These are phyloP conservation scores for Microchrysa polita DNA, from an alignment of 2,888 invertebrate species.

Conservation along the genomic window DNA sequence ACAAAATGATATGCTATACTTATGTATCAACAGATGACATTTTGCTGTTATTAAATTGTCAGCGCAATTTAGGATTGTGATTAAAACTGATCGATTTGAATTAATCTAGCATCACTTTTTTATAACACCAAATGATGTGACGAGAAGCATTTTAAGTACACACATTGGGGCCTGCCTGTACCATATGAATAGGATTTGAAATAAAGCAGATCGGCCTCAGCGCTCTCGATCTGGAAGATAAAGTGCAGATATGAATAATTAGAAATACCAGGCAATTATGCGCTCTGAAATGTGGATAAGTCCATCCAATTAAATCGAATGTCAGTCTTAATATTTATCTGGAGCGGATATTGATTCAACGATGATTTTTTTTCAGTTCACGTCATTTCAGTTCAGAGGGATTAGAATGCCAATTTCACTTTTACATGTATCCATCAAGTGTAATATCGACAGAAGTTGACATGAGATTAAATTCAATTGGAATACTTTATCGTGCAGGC, in stretches of 20 bases:
- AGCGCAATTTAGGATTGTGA: not conserved
- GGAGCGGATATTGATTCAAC: constrained; percentile 11
- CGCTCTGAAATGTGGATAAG: constrained; percentile 25
- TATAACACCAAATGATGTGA: not conserved
- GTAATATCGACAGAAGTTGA: not conserved
- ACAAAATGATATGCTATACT: too few species aligned
- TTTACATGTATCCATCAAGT: constrained; percentile 37
- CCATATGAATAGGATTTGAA: not conserved
- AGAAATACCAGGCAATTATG: not conserved
- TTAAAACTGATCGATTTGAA: constrained; percentile 27
- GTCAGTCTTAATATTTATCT: constrained; percentile 27
- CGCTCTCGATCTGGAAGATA: not conserved
- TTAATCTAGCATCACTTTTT: constrained; percentile 12
- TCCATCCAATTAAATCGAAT: constrained; percentile 33
- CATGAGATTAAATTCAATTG: not conserved
- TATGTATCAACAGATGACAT: too few species aligned
- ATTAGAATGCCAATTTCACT: constrained; percentile 41
- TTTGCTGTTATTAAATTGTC: constrained; percentile 22
- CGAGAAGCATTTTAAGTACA: not conserved
- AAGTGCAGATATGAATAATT: constrained; percentile 15
- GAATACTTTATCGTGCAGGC: too few species aligned
- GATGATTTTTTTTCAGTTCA: constrained; percentile 6
- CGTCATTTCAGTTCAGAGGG: constrained; percentile 21
- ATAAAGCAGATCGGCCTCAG: not conserved
- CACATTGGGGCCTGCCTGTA: not conserved